These are phyloP conservation scores for Steinernema carpocapsae DNA, from an alignment of 2,888 invertebrate species.

Conservation along the genomic window DNA sequence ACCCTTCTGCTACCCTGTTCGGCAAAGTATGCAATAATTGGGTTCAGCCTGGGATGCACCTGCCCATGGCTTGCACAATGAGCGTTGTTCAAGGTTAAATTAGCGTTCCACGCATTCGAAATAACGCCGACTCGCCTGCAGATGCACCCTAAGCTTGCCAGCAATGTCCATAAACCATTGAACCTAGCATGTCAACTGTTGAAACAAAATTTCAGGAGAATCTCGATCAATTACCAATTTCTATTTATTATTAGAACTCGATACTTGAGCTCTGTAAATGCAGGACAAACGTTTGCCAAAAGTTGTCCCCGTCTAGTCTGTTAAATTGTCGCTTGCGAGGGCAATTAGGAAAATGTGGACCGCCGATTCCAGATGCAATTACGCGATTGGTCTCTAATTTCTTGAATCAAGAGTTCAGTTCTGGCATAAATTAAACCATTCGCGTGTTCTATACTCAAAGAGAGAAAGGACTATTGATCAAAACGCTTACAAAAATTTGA, in stretches of 20 bases:
- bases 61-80: conserved; percentile 24
- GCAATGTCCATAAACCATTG: no score
- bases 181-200: no score
- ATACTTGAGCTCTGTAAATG: conserved; percentile 6
- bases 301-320: not conserved
- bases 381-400: not conserved
- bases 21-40: conserved; percentile 9
- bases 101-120: not conserved
- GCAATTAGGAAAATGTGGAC: conserved; percentile 18
- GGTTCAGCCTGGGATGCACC: conserved; percentile 15
- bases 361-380: conserved; percentile 14
- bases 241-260: not conserved
- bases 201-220: no score
- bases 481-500: not conserved
- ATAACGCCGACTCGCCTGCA: not conserved
- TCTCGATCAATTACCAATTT: no score
- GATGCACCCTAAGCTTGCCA: not conserved
- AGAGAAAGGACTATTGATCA: not conserved
- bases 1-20: not conserved
- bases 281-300: not conserved
- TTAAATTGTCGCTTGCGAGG: conserved; percentile 30
- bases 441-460: not conserved
- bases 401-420: not conserved
- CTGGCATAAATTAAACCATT: not conserved
- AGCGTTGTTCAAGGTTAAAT: conserved; percentile 3